Percentiles rank a stretch among this genome's conserved stretches.
These are phyloP conservation scores for Drosophila yooni DNA, from an alignment of 2,888 invertebrate species.

Conservation along the genomic window DNA sequence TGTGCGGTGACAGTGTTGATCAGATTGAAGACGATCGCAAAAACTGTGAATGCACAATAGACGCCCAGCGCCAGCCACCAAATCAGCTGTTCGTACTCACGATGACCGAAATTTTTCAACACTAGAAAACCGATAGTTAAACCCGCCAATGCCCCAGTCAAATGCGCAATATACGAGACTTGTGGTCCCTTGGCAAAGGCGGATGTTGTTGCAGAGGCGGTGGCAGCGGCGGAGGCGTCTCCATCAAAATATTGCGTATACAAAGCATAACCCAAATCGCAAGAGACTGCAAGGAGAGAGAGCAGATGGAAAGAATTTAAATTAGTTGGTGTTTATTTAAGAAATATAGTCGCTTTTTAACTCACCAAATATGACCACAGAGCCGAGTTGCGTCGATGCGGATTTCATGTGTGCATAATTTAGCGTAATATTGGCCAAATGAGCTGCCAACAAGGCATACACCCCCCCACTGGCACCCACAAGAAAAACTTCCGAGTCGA, in stretches of 20 bases:
- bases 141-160: constrained; percentile 97
- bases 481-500: constrained; percentile 96
- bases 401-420: constrained; percentile 98
- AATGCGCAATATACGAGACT: constrained; percentile 97
- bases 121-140: constrained; percentile 97
- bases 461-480: constrained; percentile 99
- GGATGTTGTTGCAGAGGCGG: constrained; percentile 16
- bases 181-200: constrained; percentile 87
- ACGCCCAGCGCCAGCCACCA: constrained; percentile 98
- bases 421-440: constrained; percentile 96
- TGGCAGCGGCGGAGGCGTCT: constrained; percentile 11
- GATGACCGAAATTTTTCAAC: constrained; percentile 97
- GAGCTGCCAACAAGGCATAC: constrained; percentile 97
- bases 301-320: neutral
- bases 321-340: constrained; percentile 10
- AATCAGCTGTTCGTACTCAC: constrained; percentile 95
- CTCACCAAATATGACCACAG: constrained; percentile 95
- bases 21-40: constrained; percentile 95
- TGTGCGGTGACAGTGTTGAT: constrained; percentile 87
- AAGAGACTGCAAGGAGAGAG: constrained; percentile 88
- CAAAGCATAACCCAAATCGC: constrained; percentile 97
- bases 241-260: constrained; percentile 91
- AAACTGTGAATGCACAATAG: constrained; percentile 96
- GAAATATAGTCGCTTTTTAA: constrained; percentile 12
- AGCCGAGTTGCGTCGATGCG: constrained; percentile 94